Conservation (phyloP, 2,888 invertebrate genomes). For the Phragmatobia fuliginosa region DNA sequence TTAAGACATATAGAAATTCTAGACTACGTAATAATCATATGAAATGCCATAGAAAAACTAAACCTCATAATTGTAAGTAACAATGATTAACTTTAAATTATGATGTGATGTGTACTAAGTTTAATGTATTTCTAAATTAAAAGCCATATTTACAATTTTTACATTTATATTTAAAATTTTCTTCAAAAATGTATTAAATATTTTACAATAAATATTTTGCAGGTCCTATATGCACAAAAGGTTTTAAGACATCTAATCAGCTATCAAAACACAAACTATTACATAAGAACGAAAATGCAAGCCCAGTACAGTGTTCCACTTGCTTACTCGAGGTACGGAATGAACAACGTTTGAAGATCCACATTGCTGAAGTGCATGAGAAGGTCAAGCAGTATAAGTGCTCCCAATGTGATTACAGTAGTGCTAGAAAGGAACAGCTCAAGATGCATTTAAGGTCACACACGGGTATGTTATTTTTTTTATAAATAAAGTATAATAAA, state of each 20-base stretch:
- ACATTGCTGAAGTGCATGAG: conserved; percentile 89
- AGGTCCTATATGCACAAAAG: conserved; percentile 90
- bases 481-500: no score
- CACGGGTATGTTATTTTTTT: conserved; percentile 89
- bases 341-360: conserved; percentile 81
- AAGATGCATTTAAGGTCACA: conserved; percentile 90
- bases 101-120: background rate
- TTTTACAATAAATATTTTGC: background rate
- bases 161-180: no score
- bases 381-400: conserved; percentile 90
- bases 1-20: conserved; percentile 90
- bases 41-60: conserved; percentile 90
- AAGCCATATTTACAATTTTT: no score
- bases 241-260: conserved; percentile 93
- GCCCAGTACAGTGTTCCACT: conserved; percentile 80
- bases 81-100: background rate
- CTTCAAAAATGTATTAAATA: no score
- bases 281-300: conserved; percentile 81
- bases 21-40: conserved; percentile 91
- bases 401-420: conserved; percentile 89
- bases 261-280: conserved; percentile 91
- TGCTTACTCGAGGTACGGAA: conserved; percentile 88
- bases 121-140: background rate
- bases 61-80: conserved; percentile 86
- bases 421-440: conserved; percentile 88